Evolutionary conservation across 2,113 vertebrate species (phyloP), one percentile per base, ranked within the genome.

Genomic region (Cochlearius cochlearius): DNA sequence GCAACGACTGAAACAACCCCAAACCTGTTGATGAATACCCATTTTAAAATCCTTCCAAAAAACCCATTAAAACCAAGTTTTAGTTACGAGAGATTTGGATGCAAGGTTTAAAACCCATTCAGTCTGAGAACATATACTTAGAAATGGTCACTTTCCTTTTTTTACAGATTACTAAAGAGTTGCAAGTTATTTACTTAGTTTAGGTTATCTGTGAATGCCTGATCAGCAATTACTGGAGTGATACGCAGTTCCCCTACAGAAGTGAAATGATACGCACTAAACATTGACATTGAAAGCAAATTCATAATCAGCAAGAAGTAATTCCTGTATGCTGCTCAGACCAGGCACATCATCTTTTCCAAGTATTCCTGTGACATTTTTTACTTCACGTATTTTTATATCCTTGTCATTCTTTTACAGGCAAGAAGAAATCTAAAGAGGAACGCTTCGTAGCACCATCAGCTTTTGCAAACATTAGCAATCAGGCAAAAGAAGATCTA

Each of bases 231-330:
- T 15, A 52, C 45, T 45, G 15, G 34, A 18, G 52, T 8, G 29
- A 74, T 8, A 18, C 1, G 9, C 60, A 19, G 34, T 22, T 21
- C 10, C n/a, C 52, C 53, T 18, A 9, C 9, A 30, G 52, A 58
- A 71, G 15, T 7, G 0, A 58, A 41, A 15, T 2, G 5, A 30
- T 11, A 52, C 0, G 2, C 58, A 17, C 30, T 47, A 53, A 25
- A 3, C 50, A 17, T 30, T 39, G 41, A 53, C 20, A 39, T 6
- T 13, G 34, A 74, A 67, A 74, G 52, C 47, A 75, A 77, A 56
- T 26, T 63, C 36, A 7, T 9, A 10, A 8, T 3, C 55, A 76
- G 30, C 34, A n/a, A 39, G 29, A 38, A 41, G 6, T 11, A 7
- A 38, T 15, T 62, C 52, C 56, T 20, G 36, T 5, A 14, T 7